Percentiles rank a stretch among this genome's conserved stretches.
Conservation (phyloP, 2,888 invertebrate genomes). For the Sturmia bella region DNA sequence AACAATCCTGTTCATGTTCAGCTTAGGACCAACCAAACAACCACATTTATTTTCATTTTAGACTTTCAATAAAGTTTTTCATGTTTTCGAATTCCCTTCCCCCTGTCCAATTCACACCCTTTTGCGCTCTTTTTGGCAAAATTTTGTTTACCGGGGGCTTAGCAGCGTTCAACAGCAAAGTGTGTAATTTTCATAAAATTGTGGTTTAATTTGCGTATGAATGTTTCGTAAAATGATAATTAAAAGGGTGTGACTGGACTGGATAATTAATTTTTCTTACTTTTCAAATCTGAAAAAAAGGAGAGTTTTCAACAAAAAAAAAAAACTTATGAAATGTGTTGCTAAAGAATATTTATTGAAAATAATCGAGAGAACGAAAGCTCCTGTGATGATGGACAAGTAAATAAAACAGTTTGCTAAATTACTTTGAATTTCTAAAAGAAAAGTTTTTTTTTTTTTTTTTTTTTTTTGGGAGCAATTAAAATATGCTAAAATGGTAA, state of each 20-base stretch:
- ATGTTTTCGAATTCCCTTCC: too few relatives aligned
- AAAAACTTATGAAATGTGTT: not conserved
- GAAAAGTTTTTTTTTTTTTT: too few relatives aligned
- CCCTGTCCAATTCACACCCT: too few relatives aligned
- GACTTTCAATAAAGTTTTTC: too few relatives aligned
- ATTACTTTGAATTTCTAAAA: too few relatives aligned
- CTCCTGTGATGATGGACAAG: not conserved
- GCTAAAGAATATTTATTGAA: not conserved
- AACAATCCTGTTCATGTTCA: too few relatives aligned
- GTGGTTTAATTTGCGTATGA: conserved; percentile 58
- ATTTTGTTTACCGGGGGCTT: not conserved
- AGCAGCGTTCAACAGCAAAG: not conserved
- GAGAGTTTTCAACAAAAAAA: not conserved
- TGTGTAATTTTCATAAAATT: conserved; percentile 49
- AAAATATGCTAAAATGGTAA: too few relatives aligned
- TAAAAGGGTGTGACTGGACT: conserved; percentile 59
- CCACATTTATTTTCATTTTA: too few relatives aligned
- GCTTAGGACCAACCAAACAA: too few relatives aligned
- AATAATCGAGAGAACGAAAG: not conserved
- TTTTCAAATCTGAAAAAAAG: not conserved
- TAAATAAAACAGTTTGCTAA: not conserved
- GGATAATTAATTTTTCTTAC: conserved; percentile 10
- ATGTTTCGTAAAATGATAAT: conserved; percentile 56
- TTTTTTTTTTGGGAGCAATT: too few relatives aligned
- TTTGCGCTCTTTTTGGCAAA: too few relatives aligned